Evolutionary conservation across 2,888 invertebrate species (phyloP).

Genomic region (Gari tellinella): DNA sequence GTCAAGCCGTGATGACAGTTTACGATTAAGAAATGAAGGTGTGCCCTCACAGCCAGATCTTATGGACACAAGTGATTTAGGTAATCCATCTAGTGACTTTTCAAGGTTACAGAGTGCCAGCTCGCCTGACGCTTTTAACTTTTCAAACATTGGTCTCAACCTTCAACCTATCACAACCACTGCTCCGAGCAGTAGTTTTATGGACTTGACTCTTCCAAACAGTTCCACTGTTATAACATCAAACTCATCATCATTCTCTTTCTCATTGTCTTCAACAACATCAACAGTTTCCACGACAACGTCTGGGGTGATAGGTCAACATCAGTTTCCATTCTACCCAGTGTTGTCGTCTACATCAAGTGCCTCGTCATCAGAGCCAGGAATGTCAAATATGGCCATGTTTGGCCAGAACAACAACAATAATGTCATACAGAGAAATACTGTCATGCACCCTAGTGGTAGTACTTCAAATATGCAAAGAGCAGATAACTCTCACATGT

Average conservation of each 20-base stretch:
- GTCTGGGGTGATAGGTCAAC: slow-evolving; percentile 57
- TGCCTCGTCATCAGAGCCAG: slow-evolving; percentile 41
- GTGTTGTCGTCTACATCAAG: slow-evolving; percentile 37
- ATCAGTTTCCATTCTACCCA: slow-evolving; percentile 68
- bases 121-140: slow-evolving; percentile 71
- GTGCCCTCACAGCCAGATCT: slow-evolving; percentile 41
- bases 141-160: slow-evolving; percentile 76
- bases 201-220: slow-evolving; percentile 64
- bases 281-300: slow-evolving; percentile 59
- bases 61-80: slow-evolving; percentile 38
- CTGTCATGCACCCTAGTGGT: slow-evolving; percentile 51
- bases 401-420: slow-evolving; percentile 41
- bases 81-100: slow-evolving; percentile 54
- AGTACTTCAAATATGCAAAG: slow-evolving; percentile 34
- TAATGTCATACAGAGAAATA: slow-evolving; percentile 55
- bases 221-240: slow-evolving; percentile 55
- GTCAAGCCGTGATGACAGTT: slow-evolving; percentile 61
- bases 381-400: slow-evolving; percentile 53
- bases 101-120: slow-evolving; percentile 61
- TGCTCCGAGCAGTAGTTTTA: slow-evolving; percentile 59
- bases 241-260: slow-evolving; percentile 60
- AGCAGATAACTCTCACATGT: slow-evolving; percentile 45
- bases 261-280: slow-evolving; percentile 61
- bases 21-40: slow-evolving; percentile 38
- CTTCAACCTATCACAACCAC: slow-evolving; percentile 70